Evolutionary conservation across 2,797 vertebrate genomes (phyloP).

Genomic region (Euthynnus affinis): DNA sequence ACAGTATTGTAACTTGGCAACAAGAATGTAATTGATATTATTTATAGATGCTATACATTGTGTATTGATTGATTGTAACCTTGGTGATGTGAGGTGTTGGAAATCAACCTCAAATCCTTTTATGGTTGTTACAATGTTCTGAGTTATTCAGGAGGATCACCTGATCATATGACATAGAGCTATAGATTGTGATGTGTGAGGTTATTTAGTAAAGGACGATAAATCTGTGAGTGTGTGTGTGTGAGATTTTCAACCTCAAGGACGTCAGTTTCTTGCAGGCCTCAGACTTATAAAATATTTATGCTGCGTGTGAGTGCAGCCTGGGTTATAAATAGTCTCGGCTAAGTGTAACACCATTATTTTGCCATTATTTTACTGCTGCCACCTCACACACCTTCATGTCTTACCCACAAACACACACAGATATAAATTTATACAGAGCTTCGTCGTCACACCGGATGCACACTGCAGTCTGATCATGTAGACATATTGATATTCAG

Average conservation of each 20-base stretch:
- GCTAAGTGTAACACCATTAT: constrained; percentile 48
- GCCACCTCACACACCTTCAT: constrained; percentile 1
- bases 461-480: constrained; percentile 22
- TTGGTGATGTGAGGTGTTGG: background rate
- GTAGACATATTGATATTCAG: constrained; percentile 46
- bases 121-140: background rate
- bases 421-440: constrained; percentile 19
- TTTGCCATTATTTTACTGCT: background rate
- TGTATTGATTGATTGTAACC: constrained; percentile 1
- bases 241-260: constrained; percentile 48
- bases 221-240: background rate
- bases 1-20: background rate
- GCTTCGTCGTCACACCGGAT: background rate
- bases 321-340: constrained; percentile 68
- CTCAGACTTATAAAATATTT: constrained; percentile 68
- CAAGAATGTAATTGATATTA: background rate
- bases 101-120: background rate
- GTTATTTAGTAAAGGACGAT: constrained; percentile 2
- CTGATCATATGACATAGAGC: constrained; percentile 10
- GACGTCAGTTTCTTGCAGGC: constrained; percentile 45
- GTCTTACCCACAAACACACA: background rate
- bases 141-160: background rate
- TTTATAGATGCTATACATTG: background rate
- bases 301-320: constrained; percentile 50
- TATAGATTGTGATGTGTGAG: constrained; percentile 5